Conservation (phyloP, 2,797 vertebrate species). For the Meriones psammophilus region DNA sequence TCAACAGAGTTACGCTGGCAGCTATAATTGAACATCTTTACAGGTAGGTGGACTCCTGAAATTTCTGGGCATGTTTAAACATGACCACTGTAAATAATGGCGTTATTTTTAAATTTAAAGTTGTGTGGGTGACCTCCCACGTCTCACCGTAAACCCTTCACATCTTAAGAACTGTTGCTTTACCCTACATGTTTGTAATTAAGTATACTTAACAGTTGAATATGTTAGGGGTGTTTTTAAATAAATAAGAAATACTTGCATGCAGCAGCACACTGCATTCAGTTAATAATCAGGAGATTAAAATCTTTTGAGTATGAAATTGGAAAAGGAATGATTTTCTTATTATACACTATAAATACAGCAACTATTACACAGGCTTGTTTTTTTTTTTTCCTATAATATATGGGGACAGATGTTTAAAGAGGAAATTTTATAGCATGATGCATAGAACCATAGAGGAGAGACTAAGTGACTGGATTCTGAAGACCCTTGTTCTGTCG, state of each 20-base stretch:
- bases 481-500: background rate
- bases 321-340: background rate
- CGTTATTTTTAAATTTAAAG: background rate
- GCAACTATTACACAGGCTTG: background rate
- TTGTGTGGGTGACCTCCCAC: background rate
- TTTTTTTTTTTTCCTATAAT: background rate
- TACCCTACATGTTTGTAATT: background rate
- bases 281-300: background rate
- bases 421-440: background rate
- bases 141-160: background rate
- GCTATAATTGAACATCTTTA: slow-evolving; percentile 97
- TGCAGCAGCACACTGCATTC: background rate
- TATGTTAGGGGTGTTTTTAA: slow-evolving; percentile 31
- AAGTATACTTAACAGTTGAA: slow-evolving; percentile 4
- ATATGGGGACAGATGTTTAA: background rate
- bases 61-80: background rate
- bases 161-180: background rate
- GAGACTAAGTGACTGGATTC: background rate
- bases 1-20: slow-evolving; percentile 94
- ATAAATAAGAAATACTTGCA: background rate
- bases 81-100: background rate
- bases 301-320: background rate
- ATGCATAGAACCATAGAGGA: background rate
- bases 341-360: background rate
- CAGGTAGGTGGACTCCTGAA: slow-evolving; percentile 89